A percentile compares a stretch with the other conserved stretches of the same genome.
Conservation (phyloP, 2,113 vertebrate genomes). For the Galbula dea region DNA sequence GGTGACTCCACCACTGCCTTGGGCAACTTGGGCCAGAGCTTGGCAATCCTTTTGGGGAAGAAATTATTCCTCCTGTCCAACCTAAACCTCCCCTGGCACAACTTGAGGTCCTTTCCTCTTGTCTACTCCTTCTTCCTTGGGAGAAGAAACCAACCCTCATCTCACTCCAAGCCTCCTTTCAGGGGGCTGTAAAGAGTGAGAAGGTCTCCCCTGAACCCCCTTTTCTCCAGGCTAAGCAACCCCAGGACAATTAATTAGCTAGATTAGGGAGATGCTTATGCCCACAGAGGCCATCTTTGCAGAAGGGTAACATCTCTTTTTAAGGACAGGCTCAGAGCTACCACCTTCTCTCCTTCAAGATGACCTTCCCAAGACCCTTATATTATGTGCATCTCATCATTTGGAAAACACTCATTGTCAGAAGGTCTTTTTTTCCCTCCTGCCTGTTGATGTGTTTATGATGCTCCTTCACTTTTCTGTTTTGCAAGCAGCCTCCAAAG, state of each 20-base stretch:
- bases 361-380: neutral
- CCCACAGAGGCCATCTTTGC: neutral
- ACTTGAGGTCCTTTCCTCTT: too few relatives aligned
- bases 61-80: too few relatives aligned
- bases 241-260: neutral
- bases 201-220: too few relatives aligned
- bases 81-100: too few relatives aligned
- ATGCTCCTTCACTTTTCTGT: neutral
- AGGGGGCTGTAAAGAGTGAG: too few relatives aligned
- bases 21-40: too few relatives aligned
- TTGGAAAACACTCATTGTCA: neutral
- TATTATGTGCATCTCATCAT: neutral
- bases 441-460: neutral
- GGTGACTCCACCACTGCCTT: too few relatives aligned
- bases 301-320: too few relatives aligned
- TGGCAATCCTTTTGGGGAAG: too few relatives aligned
- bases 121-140: too few relatives aligned
- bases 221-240: neutral
- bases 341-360: neutral
- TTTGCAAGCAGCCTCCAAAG: neutral
- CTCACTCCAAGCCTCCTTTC: too few relatives aligned
- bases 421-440: neutral
- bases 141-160: too few relatives aligned
- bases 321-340: neutral
- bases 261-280: neutral